A percentile compares a stretch with the other conserved stretches of the same genome.
Conservation (phyloP, 1,140 invertebrate species). For the Agraylea sexmaculata region DNA sequence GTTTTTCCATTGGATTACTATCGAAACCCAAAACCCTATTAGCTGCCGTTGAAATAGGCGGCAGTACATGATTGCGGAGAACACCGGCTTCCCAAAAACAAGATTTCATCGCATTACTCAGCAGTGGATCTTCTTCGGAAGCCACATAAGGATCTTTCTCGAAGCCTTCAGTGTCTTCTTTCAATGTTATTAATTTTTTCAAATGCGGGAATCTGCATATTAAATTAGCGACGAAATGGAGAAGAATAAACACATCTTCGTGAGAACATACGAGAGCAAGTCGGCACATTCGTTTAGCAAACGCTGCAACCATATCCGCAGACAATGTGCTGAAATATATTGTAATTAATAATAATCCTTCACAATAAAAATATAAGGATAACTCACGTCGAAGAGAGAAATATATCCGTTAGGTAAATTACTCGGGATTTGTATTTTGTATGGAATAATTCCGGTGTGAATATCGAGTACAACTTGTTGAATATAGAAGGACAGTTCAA, state of each 20-base stretch:
- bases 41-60: slow-evolving; percentile 25
- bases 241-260: slow-evolving; percentile 64
- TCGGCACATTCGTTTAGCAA: slow-evolving; percentile 78
- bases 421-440: slow-evolving; percentile 79
- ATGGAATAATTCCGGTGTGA: slow-evolving; percentile 80
- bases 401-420: slow-evolving; percentile 80
- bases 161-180: slow-evolving; percentile 22
- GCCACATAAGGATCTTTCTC: slow-evolving; percentile 69
- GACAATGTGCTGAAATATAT: not conserved
- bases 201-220: slow-evolving; percentile 74
- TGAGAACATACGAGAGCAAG: slow-evolving; percentile 71
- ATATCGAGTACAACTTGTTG: slow-evolving; percentile 84
- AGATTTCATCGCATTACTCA: slow-evolving; percentile 70
- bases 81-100: slow-evolving; percentile 84
- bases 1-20: slow-evolving; percentile 11
- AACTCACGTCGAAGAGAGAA: slow-evolving; percentile 83
- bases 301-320: slow-evolving; percentile 68
- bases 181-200: slow-evolving; percentile 58
- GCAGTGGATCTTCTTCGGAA: slow-evolving; percentile 64
- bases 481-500: slow-evolving; percentile 95
- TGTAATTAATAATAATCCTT: not conserved
- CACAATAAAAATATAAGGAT: not conserved
- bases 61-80: slow-evolving; percentile 64
- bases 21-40: slow-evolving; percentile 3
- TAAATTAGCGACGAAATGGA: slow-evolving; percentile 78